Conservation (phyloP, 2,797 vertebrate species). For the Sciurus vulgaris region DNA sequence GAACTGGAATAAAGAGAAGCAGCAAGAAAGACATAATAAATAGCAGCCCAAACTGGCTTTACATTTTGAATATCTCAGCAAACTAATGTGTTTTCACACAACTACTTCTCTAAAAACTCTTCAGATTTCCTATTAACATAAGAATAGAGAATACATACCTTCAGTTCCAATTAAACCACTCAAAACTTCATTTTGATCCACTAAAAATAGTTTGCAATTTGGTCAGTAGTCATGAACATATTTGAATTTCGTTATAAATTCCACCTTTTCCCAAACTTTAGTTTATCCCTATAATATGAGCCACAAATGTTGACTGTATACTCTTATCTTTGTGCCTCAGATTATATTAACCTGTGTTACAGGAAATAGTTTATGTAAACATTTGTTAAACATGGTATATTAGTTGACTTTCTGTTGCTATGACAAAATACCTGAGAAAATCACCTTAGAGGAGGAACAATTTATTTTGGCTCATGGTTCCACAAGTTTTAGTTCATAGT, state of each 20-base stretch:
- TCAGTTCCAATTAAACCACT: conserved; percentile 44
- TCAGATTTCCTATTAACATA: background rate
- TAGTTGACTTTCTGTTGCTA: background rate
- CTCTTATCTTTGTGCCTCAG: conserved; percentile 51
- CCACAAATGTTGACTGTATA: background rate
- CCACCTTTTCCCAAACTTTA: background rate
- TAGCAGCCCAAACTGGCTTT: conserved; percentile 6
- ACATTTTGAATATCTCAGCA: conserved; percentile 39
- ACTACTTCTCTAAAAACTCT: conserved; percentile 6
- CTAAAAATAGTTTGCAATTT: conserved; percentile 37
- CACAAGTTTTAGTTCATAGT: background rate
- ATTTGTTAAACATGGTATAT: background rate
- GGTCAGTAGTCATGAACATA: background rate
- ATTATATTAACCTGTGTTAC: background rate
- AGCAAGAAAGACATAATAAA: conserved; percentile 46
- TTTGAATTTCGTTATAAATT: conserved; percentile 59
- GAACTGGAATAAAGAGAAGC: conserved; percentile 14
- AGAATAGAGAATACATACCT: background rate
- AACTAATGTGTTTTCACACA: conserved; percentile 6
- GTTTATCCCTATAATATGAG: background rate
- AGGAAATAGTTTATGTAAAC: background rate
- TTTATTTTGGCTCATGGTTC: background rate
- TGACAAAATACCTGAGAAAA: background rate
- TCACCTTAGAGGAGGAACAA: background rate
- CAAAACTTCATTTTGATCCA: conserved; percentile 8